phyloP scores from a whole-genome alignment of 2,888 invertebrate species.

The Drosophila kambysellisi region DNA sequence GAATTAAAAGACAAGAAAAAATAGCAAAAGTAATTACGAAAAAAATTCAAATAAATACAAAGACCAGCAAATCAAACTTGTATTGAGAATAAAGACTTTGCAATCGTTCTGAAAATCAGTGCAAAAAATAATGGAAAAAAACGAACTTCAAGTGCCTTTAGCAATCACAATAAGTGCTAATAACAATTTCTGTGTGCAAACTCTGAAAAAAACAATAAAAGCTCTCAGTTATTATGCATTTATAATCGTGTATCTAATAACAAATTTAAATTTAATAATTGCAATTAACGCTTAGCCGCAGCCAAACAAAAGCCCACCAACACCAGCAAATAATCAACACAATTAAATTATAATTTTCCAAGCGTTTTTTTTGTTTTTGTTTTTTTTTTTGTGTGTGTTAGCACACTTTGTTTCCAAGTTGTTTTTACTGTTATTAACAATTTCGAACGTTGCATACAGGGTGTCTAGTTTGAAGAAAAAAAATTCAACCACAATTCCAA shows the following conservation, averaged over 20 bases:
- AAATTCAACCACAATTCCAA: neutral
- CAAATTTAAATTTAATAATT: slow-evolving; percentile 54
- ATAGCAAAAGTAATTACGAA: neutral
- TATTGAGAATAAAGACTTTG: no score
- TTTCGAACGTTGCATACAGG: slow-evolving; percentile 17
- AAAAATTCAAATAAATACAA: neutral
- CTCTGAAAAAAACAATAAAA: slow-evolving; percentile 18
- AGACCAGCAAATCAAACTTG: neutral
- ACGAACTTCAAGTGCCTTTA: neutral
- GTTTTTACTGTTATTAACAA: slow-evolving; percentile 24
- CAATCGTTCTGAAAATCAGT: slow-evolving; percentile 2
- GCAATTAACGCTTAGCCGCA: slow-evolving; percentile 39
- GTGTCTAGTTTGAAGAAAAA: slow-evolving; percentile 3
- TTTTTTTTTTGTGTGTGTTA: slow-evolving; percentile 13
- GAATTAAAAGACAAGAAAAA: slow-evolving; percentile 31
- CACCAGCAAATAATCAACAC: slow-evolving; percentile 35
- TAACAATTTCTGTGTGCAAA: neutral
- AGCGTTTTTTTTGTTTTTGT: slow-evolving; percentile 28
- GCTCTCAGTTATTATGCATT: neutral
- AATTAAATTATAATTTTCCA: slow-evolving; percentile 62
- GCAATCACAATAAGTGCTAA: slow-evolving; percentile 2
- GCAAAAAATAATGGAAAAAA: neutral
- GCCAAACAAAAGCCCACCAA: slow-evolving; percentile 25
- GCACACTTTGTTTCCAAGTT: slow-evolving; percentile 5
- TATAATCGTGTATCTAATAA: neutral